phyloP scores from a whole-genome alignment of 2,797 vertebrate genomes.

The Acanthurus leucopareius region DNA sequence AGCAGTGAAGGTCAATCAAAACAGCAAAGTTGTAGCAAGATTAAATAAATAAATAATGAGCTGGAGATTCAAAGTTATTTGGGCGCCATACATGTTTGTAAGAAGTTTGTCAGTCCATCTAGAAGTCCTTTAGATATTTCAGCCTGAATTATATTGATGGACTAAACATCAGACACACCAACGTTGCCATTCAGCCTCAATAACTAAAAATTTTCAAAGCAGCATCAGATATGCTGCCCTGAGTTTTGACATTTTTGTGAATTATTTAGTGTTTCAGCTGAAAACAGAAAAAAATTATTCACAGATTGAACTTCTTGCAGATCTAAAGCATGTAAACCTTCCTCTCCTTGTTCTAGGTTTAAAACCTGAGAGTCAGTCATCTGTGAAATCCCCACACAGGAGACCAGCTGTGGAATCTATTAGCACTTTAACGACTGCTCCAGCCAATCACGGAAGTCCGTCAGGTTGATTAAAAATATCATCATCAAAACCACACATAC shows the following conservation, averaged over 20 bases:
- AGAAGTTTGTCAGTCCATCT: not conserved
- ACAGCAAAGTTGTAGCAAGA: not conserved
- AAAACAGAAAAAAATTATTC: conserved; percentile 12
- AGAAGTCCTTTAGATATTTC: not conserved
- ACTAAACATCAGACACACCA: not conserved
- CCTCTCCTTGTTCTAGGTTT: conserved; percentile 63
- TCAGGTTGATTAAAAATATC: conserved; percentile 57
- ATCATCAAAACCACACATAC: conserved; percentile 29
- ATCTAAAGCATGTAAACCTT: conserved; percentile 32
- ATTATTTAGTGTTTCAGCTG: not conserved
- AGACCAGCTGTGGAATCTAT: conserved; percentile 65
- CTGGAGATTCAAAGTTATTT: too few relatives aligned
- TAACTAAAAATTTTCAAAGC: not conserved
- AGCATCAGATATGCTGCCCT: not conserved
- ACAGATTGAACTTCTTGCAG: conserved; percentile 8
- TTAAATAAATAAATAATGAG: not conserved
- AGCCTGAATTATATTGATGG: not conserved
- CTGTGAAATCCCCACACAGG: conserved; percentile 67
- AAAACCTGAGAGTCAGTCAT: conserved; percentile 46
- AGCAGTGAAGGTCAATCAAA: too few relatives aligned
- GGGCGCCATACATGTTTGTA: not conserved
- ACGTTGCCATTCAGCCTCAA: not conserved
- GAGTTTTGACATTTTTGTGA: not conserved
- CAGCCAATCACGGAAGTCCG: conserved; percentile 54
- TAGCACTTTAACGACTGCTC: conserved; percentile 38